Evolutionary conservation across 2,113 vertebrate genomes (phyloP), one percentile per base, ranked within the genome.

Genomic region (Cyphomyrus plagiostoma): DNA sequence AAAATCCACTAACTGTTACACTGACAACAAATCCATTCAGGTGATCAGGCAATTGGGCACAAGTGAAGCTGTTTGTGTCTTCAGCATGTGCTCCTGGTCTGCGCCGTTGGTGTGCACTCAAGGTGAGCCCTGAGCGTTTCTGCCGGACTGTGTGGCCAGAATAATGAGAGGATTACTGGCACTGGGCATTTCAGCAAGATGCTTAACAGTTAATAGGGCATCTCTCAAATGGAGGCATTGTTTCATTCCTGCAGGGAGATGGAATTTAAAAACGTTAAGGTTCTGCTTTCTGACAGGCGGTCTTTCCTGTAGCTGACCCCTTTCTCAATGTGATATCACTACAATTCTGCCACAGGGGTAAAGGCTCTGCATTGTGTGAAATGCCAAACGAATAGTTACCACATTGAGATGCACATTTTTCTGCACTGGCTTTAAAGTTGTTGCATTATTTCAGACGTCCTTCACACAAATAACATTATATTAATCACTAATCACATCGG

Each of bases 161-260:
- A 85, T 85, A 53, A 87, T 56, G 48, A 52, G 23, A 87, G 50
- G 17, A 87, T 53, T 53, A 87, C 26, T 87, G 50, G 49, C 50
- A 56, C 48, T 87, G 85, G 15, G 30, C 85, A 87, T 26, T 87
- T 56, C 50, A 53, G 85, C n/a, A 87, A 87, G 85, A 53, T 56
- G n/a, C 50, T 87, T 56, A 53, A 87, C 85, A 53, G 11, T 53
- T 86, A 30, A 86, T 86, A 53, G 48, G 0, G n/a, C 17, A 46
- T 26, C 13, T n/a, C 85, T 35, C 23, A 53, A 35, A 87, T 87
- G 46, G 48, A 87, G 17, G 50, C 19, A 52, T 87, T 35, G 48
- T 53, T 87, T 87, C 26, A 35, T n/a, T 56, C 26, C 85, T 53
- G 49, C 85, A 30, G 85, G 85, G 85, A 56, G 85, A 30, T 48